These are phyloP conservation scores for Trinorchestia longiramus DNA, from an alignment of 1,140 invertebrate species.

Conservation along the genomic window DNA sequence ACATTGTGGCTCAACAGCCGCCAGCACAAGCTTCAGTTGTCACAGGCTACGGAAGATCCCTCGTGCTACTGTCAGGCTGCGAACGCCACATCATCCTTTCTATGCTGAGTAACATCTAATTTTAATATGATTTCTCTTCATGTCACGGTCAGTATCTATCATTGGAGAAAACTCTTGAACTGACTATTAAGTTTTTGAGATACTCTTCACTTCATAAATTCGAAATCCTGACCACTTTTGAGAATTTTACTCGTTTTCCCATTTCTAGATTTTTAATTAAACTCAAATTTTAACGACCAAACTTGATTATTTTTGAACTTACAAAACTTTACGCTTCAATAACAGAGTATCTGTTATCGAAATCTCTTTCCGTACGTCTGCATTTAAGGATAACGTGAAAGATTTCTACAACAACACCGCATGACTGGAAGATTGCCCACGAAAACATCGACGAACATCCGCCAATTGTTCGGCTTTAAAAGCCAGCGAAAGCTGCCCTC, in stretches of 20 bases:
- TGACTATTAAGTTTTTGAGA: background rate
- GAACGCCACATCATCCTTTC: background rate
- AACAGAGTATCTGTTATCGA: background rate
- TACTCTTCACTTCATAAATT: background rate
- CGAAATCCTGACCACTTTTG: background rate
- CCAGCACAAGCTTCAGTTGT: background rate
- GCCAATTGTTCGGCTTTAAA: background rate
- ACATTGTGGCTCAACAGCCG: background rate
- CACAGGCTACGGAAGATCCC: background rate
- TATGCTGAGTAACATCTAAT: background rate
- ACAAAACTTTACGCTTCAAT: background rate
- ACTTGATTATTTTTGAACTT: background rate
- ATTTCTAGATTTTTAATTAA: background rate
- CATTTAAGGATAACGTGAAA: background rate
- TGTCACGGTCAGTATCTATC: background rate
- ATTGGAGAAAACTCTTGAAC: background rate
- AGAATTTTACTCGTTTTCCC: background rate
- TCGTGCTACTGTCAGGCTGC: background rate
- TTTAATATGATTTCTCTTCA: background rate
- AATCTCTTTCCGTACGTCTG: background rate
- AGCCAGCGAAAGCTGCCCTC: background rate
- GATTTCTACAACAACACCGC: background rate
- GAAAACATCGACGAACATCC: constrained; percentile 14
- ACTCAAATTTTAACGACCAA: background rate
- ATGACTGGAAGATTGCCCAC: background rate